Percentiles rank a stretch among this genome's conserved stretches.
Conservation (phyloP, 2,888 invertebrate species). For the Hermaeophaga mercurialis region DNA sequence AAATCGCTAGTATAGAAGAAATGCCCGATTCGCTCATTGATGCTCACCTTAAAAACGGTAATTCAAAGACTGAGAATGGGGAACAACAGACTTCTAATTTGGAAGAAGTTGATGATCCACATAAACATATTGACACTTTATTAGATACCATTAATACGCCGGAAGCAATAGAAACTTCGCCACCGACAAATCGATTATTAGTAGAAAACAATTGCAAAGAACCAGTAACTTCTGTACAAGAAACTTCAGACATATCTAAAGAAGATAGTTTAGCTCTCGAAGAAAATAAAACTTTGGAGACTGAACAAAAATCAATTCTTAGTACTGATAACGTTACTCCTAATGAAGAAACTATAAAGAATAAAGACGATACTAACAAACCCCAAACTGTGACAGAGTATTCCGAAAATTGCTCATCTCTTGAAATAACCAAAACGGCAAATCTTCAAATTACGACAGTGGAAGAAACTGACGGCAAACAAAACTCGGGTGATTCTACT, state of each 20-base stretch:
- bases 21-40: constrained; percentile 31
- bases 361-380: constrained; percentile 14
- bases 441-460: background rate
- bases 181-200: background rate
- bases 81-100: constrained; percentile 12
- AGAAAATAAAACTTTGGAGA: constrained; percentile 10
- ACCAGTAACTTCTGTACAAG: background rate
- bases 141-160: constrained; percentile 14
- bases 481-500: background rate
- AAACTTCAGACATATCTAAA: background rate
- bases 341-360: background rate
- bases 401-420: background rate
- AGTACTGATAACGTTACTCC: constrained; percentile 1
- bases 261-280: constrained; percentile 10
- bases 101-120: constrained; percentile 11
- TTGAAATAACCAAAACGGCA: background rate
- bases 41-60: constrained; percentile 18
- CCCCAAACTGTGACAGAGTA: background rate
- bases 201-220: background rate
- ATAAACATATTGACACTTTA: constrained; percentile 22
- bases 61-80: background rate
- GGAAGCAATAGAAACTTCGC: constrained; percentile 4
- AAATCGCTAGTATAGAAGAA: constrained; percentile 25
- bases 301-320: constrained; percentile 16
- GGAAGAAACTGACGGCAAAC: background rate